Conservation (phyloP, 2,888 invertebrate genomes). For the Oxyscelio sp. region DNA sequence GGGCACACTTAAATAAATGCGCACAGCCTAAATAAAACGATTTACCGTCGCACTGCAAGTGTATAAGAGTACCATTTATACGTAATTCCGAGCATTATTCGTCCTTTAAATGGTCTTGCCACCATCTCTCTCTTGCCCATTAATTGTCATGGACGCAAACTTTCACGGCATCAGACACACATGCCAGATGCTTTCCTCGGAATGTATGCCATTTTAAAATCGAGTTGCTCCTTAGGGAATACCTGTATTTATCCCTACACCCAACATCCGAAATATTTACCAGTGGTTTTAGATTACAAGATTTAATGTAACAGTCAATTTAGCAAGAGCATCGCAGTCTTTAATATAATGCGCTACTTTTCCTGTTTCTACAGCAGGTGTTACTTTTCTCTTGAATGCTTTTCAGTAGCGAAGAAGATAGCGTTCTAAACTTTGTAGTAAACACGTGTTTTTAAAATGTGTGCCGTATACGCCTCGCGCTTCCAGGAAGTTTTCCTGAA, state of each 20-base stretch:
- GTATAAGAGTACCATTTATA: conserved; percentile 84
- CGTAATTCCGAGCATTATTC: conserved; percentile 79
- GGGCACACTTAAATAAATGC: conserved; percentile 85
- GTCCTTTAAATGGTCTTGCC: conserved; percentile 25
- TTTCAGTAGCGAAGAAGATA: too few species aligned
- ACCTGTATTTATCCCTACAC: background rate
- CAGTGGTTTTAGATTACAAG: too few species aligned
- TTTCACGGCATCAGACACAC: conserved; percentile 24
- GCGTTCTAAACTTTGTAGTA: too few species aligned
- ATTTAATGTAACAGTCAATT: too few species aligned
- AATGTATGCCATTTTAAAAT: conserved; percentile 39
- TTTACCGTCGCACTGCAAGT: conserved; percentile 82
- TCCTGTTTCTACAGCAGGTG: too few species aligned
- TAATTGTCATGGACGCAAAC: conserved; percentile 78
- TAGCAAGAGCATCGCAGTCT: too few species aligned
- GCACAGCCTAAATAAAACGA: conserved; percentile 83
- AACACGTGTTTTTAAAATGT: too few species aligned
- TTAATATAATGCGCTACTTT: too few species aligned
- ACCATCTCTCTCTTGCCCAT: conserved; percentile 16
- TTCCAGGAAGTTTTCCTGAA: too few species aligned
- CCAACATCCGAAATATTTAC: conserved; percentile 11
- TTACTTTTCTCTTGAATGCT: too few species aligned
- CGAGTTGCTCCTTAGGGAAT: conserved; percentile 7
- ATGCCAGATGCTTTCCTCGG: background rate
- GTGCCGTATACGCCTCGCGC: too few species aligned